Base-by-base conservation (phyloP, 2,113 vertebrate species). In the Sinocyclocheilus maitianheensis region DNA sequence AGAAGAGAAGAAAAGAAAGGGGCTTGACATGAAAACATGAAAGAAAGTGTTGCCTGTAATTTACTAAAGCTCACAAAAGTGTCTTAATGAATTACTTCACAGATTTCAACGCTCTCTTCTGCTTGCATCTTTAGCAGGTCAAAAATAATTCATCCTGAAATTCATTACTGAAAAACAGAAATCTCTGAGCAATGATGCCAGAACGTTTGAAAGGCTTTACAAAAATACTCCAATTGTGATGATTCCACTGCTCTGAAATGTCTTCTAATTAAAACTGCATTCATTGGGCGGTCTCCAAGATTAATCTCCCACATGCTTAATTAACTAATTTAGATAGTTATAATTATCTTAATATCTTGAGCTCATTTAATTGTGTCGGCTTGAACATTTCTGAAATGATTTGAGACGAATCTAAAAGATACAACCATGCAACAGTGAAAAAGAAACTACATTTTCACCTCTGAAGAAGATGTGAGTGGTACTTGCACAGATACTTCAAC, bases 221-320 rank as follows among this genome's bases (percentile, higher is more conserved):
- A n/a, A 65, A 65, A 26, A 65, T 62, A 62, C 22, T 62, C 58
- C 20, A n/a, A 62, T 72, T 18, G 69, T 72, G 69, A 14, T 43
- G 46, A 85, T 81, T 86, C 67, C 65, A 62, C 69, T 53, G 85
- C 69, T 37, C 78, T 75, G 58, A 76, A 60, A 62, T n/a, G 24
- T 75, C 46, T 69, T 74, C 71, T 40, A 26, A 85, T 69, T 79
- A 80, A 85, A 55, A 58, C 65, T 14, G 40, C 1, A 37, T 83
- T 84, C 81, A 63, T 30, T 84, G 55, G 71, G 55, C 10, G 20
- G 13, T 48, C 40, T 84, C 72, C 81, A 48, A 20, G 71, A 75
- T 46, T 24, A 37, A 34, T 60, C 67, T 84, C 67, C 51, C 48
- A 74, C n/a, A 20, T 34, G 14, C 65, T 71, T 83, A 83, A 84